These are phyloP conservation scores for Tetrax tetrax DNA, from an alignment of 2,113 vertebrate species.

Conservation along the genomic window DNA sequence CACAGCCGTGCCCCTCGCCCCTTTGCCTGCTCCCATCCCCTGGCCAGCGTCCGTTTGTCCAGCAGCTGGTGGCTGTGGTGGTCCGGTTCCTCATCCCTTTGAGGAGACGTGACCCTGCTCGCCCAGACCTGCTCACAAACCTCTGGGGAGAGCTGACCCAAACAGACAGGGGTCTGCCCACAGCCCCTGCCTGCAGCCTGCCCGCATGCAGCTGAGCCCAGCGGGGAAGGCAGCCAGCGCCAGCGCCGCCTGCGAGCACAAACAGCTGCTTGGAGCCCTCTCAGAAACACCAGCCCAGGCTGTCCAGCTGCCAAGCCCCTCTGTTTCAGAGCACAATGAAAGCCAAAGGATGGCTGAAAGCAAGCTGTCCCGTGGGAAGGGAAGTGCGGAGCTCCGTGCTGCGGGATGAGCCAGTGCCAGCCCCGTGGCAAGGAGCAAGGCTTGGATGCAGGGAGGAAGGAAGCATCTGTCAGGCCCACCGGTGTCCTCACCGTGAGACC, in stretches of 20 bases:
- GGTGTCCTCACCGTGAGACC: background rate
- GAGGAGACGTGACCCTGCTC: background rate
- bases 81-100: background rate
- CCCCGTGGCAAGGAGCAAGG: accelerated
- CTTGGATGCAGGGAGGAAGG: background rate
- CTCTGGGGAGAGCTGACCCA: background rate
- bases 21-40: background rate
- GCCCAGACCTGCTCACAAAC: background rate
- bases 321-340: conserved; percentile 23
- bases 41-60: background rate
- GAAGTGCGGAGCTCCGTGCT: background rate
- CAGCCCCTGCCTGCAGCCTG: conserved; percentile 15
- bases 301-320: conserved; percentile 48
- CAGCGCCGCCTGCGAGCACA: background rate
- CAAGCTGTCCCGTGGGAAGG: background rate
- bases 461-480: background rate
- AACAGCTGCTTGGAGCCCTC: conserved; percentile 62
- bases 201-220: background rate
- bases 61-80: background rate
- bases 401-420: background rate
- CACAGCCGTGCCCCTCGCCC: background rate
- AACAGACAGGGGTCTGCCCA: background rate
- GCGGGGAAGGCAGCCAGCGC: background rate
- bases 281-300: conserved; percentile 54
- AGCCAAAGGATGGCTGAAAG: background rate